phyloP scores from a whole-genome alignment of 2,113 vertebrate species.

The Polyodon spathula region DNA sequence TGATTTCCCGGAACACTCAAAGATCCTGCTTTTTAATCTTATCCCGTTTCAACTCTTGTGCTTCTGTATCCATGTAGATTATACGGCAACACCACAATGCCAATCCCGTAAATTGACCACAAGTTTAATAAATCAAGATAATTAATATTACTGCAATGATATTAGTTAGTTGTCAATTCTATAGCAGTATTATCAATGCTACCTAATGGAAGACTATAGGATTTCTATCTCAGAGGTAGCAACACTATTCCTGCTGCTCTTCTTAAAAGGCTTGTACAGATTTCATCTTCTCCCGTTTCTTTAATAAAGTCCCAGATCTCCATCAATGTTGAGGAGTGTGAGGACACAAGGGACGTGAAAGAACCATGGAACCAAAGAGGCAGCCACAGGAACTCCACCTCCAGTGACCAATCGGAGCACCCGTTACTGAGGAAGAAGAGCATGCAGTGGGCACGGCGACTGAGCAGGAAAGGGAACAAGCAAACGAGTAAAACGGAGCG shows the following conservation, averaged over 20 bases:
- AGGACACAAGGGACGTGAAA: constrained; percentile 60
- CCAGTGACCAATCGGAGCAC: constrained; percentile 76
- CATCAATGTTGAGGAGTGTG: constrained; percentile 75
- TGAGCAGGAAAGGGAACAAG: constrained; percentile 73
- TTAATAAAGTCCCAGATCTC: constrained; percentile 80
- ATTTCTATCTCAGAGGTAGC: too few relatives aligned
- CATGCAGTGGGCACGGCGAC: constrained; percentile 87
- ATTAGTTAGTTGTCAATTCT: too few relatives aligned
- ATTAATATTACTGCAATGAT: too few relatives aligned
- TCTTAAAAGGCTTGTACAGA: too few relatives aligned
- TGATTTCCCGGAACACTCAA: background rate
- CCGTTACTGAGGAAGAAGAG: constrained; percentile 86
- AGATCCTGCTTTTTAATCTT: background rate
- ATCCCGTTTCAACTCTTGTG: background rate
- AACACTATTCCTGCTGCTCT: too few relatives aligned
- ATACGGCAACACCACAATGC: too few relatives aligned
- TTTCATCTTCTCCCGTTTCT: constrained; percentile 23
- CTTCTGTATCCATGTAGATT: too few relatives aligned
- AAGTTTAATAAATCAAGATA: too few relatives aligned
- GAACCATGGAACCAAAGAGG: constrained; percentile 72
- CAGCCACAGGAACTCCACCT: constrained; percentile 63
- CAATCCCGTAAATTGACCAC: too few relatives aligned
- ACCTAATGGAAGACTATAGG: too few relatives aligned
- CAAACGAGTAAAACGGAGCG: constrained; percentile 66
- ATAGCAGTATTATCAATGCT: too few relatives aligned